Percentiles rank a stretch among this genome's conserved stretches.
These are phyloP conservation scores for Trichacis sp. DNA, from an alignment of 2,888 invertebrate species.

Conservation along the genomic window DNA sequence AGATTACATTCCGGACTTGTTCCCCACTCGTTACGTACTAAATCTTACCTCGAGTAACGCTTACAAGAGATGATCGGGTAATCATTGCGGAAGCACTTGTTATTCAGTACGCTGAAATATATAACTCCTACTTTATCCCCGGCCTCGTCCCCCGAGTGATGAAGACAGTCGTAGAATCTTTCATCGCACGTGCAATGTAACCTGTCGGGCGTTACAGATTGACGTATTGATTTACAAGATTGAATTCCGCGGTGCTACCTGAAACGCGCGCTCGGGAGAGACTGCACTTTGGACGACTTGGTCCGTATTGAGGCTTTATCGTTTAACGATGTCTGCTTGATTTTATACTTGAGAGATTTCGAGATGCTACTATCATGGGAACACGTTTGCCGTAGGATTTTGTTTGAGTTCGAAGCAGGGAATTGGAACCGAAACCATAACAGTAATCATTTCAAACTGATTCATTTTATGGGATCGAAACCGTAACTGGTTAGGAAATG, in stretches of 20 bases:
- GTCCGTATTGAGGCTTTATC: too few relatives aligned
- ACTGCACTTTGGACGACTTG: neutral
- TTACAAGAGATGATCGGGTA: conserved; percentile 72
- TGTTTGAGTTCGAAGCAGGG: too few relatives aligned
- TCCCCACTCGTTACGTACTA: conserved; percentile 32
- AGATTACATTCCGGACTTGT: conserved; percentile 24
- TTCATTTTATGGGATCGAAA: too few relatives aligned
- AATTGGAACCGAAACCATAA: too few relatives aligned
- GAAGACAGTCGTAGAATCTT: conserved; percentile 71
- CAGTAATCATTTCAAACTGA: too few relatives aligned
- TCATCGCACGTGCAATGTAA: conserved; percentile 72
- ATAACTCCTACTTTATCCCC: conserved; percentile 64
- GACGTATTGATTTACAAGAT: conserved; percentile 23
- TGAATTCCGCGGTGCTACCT: neutral
- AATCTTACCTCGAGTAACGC: conserved; percentile 70
- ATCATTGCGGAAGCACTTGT: conserved; percentile 74
- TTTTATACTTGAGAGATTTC: too few relatives aligned
- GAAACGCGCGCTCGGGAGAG: neutral
- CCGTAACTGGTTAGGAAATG: too few relatives aligned
- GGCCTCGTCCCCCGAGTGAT: conserved; percentile 52
- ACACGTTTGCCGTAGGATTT: too few relatives aligned
- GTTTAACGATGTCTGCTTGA: too few relatives aligned
- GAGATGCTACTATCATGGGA: too few relatives aligned
- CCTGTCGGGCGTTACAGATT: conserved; percentile 53
- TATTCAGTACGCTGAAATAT: conserved; percentile 72